Percentiles rank a stretch among this genome's conserved stretches.
Evolutionary conservation across 1,140 invertebrate species (phyloP).

Genomic region (Steinernema khuongi): DNA sequence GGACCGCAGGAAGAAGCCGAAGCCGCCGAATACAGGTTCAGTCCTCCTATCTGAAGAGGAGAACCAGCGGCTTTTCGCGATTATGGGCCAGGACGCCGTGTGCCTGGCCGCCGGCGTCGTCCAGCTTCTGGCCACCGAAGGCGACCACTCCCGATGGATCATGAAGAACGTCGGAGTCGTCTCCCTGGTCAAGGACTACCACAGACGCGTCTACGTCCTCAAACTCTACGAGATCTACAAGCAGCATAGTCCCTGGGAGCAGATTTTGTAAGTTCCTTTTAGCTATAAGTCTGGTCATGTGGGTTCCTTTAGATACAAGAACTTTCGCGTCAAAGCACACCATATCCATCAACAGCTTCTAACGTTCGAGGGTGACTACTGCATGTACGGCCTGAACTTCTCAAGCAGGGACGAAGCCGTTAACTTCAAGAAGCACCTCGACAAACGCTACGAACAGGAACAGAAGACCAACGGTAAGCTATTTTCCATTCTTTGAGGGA

Average conservation of each 20-base stretch:
- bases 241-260: slow-evolving; percentile 19
- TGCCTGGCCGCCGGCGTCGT: slow-evolving; percentile 21
- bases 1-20: slow-evolving; percentile 2
- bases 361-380: slow-evolving; percentile 22
- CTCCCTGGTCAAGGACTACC: slow-evolving; percentile 21
- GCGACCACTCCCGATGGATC: neutral
- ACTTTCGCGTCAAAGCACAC: neutral
- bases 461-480: slow-evolving; percentile 21
- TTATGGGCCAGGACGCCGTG: slow-evolving; percentile 13
- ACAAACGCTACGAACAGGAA: slow-evolving; percentile 23
- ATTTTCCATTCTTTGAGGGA: neutral
- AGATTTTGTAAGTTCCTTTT: slow-evolving; percentile 20
- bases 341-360: slow-evolving; percentile 8
- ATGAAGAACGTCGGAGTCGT: slow-evolving; percentile 18
- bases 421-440: slow-evolving; percentile 16
- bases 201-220: slow-evolving; percentile 24
- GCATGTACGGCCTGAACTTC: slow-evolving; percentile 23
- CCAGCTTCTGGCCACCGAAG: slow-evolving; percentile 18
- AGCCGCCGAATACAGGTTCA: slow-evolving; percentile 21
- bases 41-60: slow-evolving; percentile 8
- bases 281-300: neutral
- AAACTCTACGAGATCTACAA: slow-evolving; percentile 12
- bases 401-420: slow-evolving; percentile 16
- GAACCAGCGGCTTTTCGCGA: neutral
- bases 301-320: neutral